Percentiles rank a stretch among this genome's conserved stretches.
phyloP scores from a whole-genome alignment of 1,140 invertebrate genomes.

The Luehdorfia chinensis region DNA sequence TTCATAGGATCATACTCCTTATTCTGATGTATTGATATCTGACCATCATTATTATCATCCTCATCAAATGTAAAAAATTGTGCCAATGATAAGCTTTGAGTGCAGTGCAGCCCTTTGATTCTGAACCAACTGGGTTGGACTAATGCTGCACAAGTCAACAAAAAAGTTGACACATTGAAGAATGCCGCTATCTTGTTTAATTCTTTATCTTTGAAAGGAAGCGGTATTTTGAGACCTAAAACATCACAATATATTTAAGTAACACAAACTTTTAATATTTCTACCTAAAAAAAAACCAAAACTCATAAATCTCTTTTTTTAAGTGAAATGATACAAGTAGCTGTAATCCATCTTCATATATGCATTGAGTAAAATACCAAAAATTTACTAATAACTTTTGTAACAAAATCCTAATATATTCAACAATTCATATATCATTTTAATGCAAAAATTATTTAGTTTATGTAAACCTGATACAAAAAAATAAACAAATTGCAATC shows the following conservation, averaged over 20 bases:
- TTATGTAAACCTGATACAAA: too few relatives aligned
- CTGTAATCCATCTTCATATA: too few relatives aligned
- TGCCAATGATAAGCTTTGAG: conserved; percentile 70
- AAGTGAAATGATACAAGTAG: too few relatives aligned
- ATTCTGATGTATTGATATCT: conserved; percentile 41
- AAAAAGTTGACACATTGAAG: conserved; percentile 74
- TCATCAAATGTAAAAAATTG: conserved; percentile 74
- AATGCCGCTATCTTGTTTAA: conserved; percentile 76
- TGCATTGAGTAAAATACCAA: too few relatives aligned
- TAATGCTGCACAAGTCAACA: conserved; percentile 73
- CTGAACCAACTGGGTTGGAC: conserved; percentile 77
- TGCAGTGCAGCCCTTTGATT: conserved; percentile 71
- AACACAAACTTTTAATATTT: too few relatives aligned
- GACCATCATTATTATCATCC: conserved; percentile 51
- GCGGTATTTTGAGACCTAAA: conserved; percentile 59
- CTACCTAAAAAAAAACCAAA: too few relatives aligned
- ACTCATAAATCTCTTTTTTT: too few relatives aligned
- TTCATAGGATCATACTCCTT: conserved; percentile 44
- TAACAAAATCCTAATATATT: too few relatives aligned
- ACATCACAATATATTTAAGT: conserved; percentile 18
- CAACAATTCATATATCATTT: too few relatives aligned
- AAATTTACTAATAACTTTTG: too few relatives aligned
- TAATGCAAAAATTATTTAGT: too few relatives aligned
- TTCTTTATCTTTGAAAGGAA: conserved; percentile 69
- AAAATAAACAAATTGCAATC: too few relatives aligned